phyloP scores from a whole-genome alignment of 2,797 vertebrate species.

The Clarias pachynema region DNA sequence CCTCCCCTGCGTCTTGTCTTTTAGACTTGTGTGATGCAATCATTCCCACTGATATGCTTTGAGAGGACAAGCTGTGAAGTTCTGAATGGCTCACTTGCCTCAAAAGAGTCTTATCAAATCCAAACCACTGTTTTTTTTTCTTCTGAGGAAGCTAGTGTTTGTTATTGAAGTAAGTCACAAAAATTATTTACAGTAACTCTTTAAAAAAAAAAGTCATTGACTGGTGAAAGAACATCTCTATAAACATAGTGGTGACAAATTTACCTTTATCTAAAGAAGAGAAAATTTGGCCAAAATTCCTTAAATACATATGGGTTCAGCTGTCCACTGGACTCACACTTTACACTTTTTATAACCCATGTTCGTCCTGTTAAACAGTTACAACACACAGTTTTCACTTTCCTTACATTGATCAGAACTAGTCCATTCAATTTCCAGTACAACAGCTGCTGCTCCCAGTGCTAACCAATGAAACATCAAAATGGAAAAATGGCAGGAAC shows the following conservation, averaged over 20 bases:
- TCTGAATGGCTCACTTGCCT: slow-evolving; percentile 38
- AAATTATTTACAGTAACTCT: not conserved
- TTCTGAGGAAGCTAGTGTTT: not conserved
- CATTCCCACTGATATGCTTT: slow-evolving; percentile 44
- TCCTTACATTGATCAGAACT: not conserved
- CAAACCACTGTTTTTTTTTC: not conserved
- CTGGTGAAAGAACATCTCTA: not conserved
- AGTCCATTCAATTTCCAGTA: not conserved
- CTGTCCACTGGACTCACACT: not conserved
- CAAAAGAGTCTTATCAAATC: slow-evolving; percentile 26
- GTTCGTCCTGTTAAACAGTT: not conserved
- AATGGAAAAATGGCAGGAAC: not conserved
- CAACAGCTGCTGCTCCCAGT: not conserved
- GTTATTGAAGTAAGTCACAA: not conserved
- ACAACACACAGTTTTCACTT: not conserved
- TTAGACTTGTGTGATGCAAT: slow-evolving; percentile 40
- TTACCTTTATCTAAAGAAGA: not conserved
- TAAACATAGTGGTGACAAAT: not conserved
- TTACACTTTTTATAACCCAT: not conserved
- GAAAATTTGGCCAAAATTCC: not conserved
- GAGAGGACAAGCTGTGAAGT: slow-evolving; percentile 45
- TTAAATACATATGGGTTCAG: not conserved
- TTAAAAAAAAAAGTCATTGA: not conserved
- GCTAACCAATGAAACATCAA: not conserved
- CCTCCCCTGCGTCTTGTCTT: slow-evolving; percentile 51